Base-by-base conservation (phyloP, 2,888 invertebrate genomes). In the Plagiodera versicolora region DNA sequence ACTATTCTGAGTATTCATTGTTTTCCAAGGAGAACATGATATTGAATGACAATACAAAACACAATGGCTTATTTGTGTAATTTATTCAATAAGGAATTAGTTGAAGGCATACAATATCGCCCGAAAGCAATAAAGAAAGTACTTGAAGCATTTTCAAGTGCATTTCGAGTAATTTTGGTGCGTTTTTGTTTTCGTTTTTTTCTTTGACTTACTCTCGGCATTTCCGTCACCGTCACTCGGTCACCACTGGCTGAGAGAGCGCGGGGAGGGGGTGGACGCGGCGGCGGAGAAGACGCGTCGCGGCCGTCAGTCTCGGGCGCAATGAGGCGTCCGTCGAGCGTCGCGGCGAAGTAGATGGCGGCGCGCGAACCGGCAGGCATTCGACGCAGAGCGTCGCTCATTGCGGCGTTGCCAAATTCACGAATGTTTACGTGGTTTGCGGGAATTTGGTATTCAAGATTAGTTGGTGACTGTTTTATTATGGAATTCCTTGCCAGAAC, bases 351-450 rank as follows among this genome's bases (percentile, higher is more conserved):
- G 73, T 80, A 80, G 64, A 81, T 71, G 58, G 80, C 77, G 56
- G 75, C 75, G 64, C 81, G 79, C 66, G 78, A 79, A 39, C 80
- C 75, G n/a, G 77, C 74, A 61, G 73, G 69, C 58, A 78, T 75
- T 62, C 68, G 62, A 64, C 72, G 68, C 70, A 76, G 69, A 70
- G 73, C 72, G 61, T 69, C 73, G 71, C 67, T 57, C 61, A 19
- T 58, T 44, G 54, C 60, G 16, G 39, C 35, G 47, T 30, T 24
- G 44, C 51, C 52, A 56, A 52, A 24, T 54, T 45, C 49, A 16
- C 14, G 14, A 39, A 39, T 39, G 3, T 39, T 39, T 14, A 14
- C 39, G 39, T 39, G 39, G 39, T 8, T 39, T 14, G n/a, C 39
- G 32, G 32, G 11, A 32, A 9, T n/a, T n/a, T n/a, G n/a, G n/a